Conservation (phyloP, 2,797 vertebrate species). For the Taeniopygia guttata region DNA sequence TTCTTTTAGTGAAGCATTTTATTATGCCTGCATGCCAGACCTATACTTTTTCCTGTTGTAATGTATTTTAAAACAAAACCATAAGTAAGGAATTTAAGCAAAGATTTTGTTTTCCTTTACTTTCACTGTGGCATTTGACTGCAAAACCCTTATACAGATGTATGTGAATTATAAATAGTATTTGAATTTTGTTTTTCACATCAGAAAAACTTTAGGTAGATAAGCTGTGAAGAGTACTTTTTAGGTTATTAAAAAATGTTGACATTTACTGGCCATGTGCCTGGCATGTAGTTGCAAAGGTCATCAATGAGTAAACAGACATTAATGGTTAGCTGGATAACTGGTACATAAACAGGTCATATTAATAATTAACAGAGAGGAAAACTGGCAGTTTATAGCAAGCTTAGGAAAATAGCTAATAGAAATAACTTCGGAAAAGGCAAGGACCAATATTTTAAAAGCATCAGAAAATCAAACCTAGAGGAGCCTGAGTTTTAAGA, state of each 20-base stretch:
- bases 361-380: constrained; percentile 96
- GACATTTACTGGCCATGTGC: constrained; percentile 87
- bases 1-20: neutral
- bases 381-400: constrained; percentile 64
- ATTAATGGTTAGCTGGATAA: constrained; percentile 99
- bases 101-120: neutral
- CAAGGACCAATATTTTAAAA: constrained; percentile 36
- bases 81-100: neutral
- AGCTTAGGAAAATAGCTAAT: constrained; percentile 49
- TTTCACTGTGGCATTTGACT: neutral
- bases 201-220: constrained; percentile 10
- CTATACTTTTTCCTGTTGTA: neutral
- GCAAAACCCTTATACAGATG: neutral
- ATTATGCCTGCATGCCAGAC: neutral
- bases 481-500: neutral
- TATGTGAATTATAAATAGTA: neutral
- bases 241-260: constrained; percentile 70
- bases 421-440: constrained; percentile 53
- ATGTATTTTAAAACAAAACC: neutral
- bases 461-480: constrained; percentile 6
- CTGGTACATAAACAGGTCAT: constrained; percentile 91
- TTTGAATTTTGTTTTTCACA: neutral
- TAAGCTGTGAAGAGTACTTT: constrained; percentile 41
- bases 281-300: constrained; percentile 87
- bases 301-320: constrained; percentile 97